Conservation (phyloP, 2,113 vertebrate genomes). For the Potamarius usumacintae region DNA sequence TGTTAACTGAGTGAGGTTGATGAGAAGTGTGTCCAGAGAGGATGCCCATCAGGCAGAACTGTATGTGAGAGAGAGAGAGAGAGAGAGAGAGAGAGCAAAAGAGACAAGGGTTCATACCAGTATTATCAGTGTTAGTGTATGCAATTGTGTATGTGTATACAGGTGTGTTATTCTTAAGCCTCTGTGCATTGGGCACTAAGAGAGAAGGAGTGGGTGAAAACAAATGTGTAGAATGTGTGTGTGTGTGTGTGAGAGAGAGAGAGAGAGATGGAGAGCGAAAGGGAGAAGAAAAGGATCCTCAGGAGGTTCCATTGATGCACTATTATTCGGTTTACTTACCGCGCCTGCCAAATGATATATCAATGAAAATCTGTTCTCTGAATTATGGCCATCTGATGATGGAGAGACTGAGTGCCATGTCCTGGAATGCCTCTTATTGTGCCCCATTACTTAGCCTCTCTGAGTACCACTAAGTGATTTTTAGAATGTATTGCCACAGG, state of each 20-base stretch:
- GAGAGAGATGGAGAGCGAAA: neutral
- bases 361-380: conserved; percentile 63
- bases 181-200: conserved; percentile 50
- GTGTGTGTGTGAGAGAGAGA: neutral
- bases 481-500: conserved; percentile 66
- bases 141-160: neutral
- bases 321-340: conserved; percentile 62
- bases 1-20: conserved; percentile 71
- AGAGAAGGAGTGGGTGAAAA: conserved; percentile 23
- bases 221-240: conserved; percentile 2
- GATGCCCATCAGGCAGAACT: conserved; percentile 62
- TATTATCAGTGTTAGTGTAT: conserved; percentile 10
- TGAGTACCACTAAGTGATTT: conserved; percentile 73
- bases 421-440: conserved; percentile 59
- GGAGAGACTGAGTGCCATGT: conserved; percentile 36
- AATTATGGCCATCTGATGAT: conserved; percentile 56
- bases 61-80: conserved; percentile 31
- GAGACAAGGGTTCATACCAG: conserved; percentile 2
- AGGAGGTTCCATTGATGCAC: conserved; percentile 50
- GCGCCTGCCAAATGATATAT: conserved; percentile 59
- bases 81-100: conserved; percentile 31
- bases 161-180: conserved; percentile 39
- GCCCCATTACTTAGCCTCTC: conserved; percentile 61
- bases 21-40: conserved; percentile 67
- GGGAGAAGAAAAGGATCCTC: conserved; percentile 36